Percentiles rank a stretch among this genome's conserved stretches.
Evolutionary conservation across 2,888 invertebrate genomes (phyloP).

Genomic region (Drosophila nr. perissopoda): DNA sequence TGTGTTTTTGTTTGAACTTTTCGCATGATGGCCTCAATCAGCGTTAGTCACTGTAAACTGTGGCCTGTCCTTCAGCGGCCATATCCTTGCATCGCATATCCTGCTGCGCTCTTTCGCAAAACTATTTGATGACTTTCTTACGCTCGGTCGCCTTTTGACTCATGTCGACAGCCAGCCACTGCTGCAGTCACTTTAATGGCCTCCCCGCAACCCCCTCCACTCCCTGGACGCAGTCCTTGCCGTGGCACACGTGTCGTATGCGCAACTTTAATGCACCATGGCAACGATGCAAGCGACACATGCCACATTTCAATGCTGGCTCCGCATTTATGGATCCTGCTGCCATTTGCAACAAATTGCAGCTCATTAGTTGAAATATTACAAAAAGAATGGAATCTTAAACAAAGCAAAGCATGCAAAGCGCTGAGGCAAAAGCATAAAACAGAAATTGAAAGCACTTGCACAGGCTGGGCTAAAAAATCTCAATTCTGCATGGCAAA

Average conservation of each 20-base stretch:
- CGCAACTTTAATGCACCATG: conserved; percentile 48
- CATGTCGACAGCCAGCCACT: conserved; percentile 39
- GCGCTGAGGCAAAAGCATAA: conserved; percentile 63
- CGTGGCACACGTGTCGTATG: conserved; percentile 47
- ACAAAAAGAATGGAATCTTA: conserved; percentile 1
- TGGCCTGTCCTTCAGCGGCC: conserved; percentile 33
- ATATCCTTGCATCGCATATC: conserved; percentile 46
- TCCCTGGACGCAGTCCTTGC: background rate
- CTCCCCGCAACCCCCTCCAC: rapidly evolving
- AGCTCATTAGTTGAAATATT: conserved; percentile 73
- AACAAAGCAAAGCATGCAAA: conserved; percentile 27
- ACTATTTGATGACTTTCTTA: conserved; percentile 76
- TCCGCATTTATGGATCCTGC: conserved; percentile 3
- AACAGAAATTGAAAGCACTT: conserved; percentile 54
- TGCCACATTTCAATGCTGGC: conserved; percentile 43
- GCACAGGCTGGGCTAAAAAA: conserved; percentile 10
- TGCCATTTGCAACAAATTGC: conserved; percentile 75
- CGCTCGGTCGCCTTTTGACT: conserved; percentile 58
- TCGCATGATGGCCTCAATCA: conserved; percentile 75
- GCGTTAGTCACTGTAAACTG: conserved; percentile 54
- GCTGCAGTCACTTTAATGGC: conserved; percentile 36
- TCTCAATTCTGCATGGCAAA: conserved; percentile 53
- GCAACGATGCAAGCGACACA: conserved; percentile 49
- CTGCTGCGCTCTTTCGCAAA: conserved; percentile 43
- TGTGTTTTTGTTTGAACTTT: conserved; percentile 61